Evolutionary conservation across 1,140 invertebrate genomes (phyloP).

Genomic region (Limonius californicus): DNA sequence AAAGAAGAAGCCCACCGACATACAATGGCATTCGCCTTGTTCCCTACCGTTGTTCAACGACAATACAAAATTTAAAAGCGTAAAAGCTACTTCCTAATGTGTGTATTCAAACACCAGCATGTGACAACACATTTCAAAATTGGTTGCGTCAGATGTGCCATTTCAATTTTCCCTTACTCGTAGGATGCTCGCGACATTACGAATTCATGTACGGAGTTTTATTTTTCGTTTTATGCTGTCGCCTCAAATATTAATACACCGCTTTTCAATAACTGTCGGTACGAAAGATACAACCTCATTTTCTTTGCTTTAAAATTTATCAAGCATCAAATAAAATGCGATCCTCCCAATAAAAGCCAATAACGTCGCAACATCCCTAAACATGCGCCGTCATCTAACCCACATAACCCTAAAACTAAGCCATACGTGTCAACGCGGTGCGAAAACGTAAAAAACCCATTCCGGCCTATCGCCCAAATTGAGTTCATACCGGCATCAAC

Average conservation of each 20-base stretch:
- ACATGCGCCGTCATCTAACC: too few species aligned
- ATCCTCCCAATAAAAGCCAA: too few species aligned
- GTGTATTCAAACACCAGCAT: not conserved
- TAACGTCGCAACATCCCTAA: too few species aligned
- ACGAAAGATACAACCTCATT: too few species aligned
- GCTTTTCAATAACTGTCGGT: not conserved
- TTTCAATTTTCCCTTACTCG: slow-evolving; percentile 1
- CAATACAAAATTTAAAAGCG: slow-evolving; percentile 11
- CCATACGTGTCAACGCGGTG: too few species aligned
- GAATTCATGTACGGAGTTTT: not conserved
- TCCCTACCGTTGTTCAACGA: not conserved
- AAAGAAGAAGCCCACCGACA: slow-evolving; percentile 5
- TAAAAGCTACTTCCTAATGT: slow-evolving; percentile 1
- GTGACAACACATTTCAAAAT: slow-evolving; percentile 1
- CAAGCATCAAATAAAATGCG: too few species aligned
- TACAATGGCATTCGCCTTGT: slow-evolving; percentile 10
- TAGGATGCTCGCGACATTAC: not conserved
- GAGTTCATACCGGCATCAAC: too few species aligned
- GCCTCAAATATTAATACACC: not conserved
- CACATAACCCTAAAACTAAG: too few species aligned
- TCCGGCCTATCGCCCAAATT: too few species aligned
- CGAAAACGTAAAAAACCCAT: too few species aligned
- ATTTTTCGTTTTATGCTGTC: not conserved
- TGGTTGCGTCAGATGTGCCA: slow-evolving; percentile 8
- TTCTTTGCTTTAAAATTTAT: too few species aligned